Base-by-base conservation (phyloP, 1,140 invertebrate genomes). In the Paraescarpia echinospica region DNA sequence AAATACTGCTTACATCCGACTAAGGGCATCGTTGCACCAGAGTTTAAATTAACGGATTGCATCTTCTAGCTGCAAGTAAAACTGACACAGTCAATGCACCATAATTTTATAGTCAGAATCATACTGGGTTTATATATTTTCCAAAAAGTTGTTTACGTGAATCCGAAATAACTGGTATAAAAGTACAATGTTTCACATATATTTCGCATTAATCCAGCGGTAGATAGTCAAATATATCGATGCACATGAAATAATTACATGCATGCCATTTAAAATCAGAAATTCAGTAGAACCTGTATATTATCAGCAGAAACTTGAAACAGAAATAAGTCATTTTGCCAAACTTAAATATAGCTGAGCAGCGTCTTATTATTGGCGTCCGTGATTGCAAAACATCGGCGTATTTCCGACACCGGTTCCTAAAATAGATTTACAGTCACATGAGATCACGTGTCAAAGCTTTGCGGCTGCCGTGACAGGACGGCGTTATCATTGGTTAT, bases 1-100 rank as follows among this genome's bases (percentile, higher is more conserved):
- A n/a, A n/a, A n/a, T n/a, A n/a, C n/a, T n/a, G n/a, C 93, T 93
- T 92, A 94, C 94, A 93, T 34, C 94, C 94, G 93, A 94, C 33
- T 14, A 94, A 91, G 6, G 94, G 94, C 92, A 94, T 94, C 12
- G 91, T 89, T 31, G 89, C 41, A 90, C 93, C 93, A 77, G 93
- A 88, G 90, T 93, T 94, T 35, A 94, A 59, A 89, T 93, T 92
- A 9, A 93, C 92, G 88, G 91, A 18, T 22, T 59, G 6, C 92
- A 92, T 92, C 59, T 77, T 77, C 59, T 77, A 77, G 22, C 27
- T 77, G 59, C 59, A 77, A 18, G 4, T 77, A 77, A 14, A 77
- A 27, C 59, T 27, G 14, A 77, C 22, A 33, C 27, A 77, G 2
- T 77, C 59, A 77, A 77, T 27, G 59, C 4, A 31, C 27, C 59